Evolutionary conservation across 1,140 invertebrate species (phyloP), one percentile per base, ranked within the genome.

Genomic region (Diachasmimorpha longicaudata): DNA sequence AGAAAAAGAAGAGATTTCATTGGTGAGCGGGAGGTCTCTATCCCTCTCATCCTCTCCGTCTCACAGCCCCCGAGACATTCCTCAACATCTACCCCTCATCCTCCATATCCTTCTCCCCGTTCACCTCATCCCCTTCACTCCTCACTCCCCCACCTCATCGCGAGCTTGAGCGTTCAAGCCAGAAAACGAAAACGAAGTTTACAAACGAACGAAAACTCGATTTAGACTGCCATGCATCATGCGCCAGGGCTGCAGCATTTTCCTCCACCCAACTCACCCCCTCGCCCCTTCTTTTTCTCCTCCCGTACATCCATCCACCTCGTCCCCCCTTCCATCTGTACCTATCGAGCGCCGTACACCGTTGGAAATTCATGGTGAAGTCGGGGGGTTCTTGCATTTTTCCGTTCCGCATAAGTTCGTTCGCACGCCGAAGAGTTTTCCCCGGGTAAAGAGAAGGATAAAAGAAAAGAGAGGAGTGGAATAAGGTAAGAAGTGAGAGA

Each of bases 171-270:
- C 46, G 42, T 36, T 31, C 44, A 55, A 72, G 48, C 70, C 46
- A 72, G 48, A 48, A 48, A 72, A 72, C 63, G 73, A 72, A 77
- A 85, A 85, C 81, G 81, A 86, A 85, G 81, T 85, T 87, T 85
- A 84, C 82, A 86, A 86, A 85, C 82, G 82, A 86, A 86, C 81
- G 81, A 84, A 85, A 86, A 86, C 85, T 85, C 85, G 85, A 87
- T 87, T 87, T 84, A 72, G 79, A 79, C 81, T 84, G 70, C 81
- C 83, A 85, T 87, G 83, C 83, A 86, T 87, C 85, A 87, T 85
- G 85, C 76, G 78, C 76, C 76, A 42, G 72, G 67, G 75, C 80
- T 78, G n/a, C 23, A 70, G 46, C n/a, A 46, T 68, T 71, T 52
- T 68, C 52, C 75, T 68, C 8, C 75, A 67, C 68, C 52, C 72